Evolutionary conservation across 1,140 invertebrate genomes (phyloP), one percentile per base, ranked within the genome.

Genomic region (Cotesia typhae): DNA sequence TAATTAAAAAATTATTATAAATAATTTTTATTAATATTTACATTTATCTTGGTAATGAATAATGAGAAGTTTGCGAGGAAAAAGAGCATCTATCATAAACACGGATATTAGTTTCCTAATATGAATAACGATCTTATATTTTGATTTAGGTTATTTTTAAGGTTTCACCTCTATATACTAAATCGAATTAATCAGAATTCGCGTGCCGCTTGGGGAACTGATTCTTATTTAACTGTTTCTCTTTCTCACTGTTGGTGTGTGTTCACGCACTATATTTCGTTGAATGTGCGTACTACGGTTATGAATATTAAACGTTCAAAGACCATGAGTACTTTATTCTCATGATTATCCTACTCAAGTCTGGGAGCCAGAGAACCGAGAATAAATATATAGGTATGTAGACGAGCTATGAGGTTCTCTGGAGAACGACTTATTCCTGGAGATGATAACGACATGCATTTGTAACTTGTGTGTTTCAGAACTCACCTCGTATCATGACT

Each of bases 221-320:
- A 1, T 38, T 41, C 12, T 10, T 41, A 12, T 41, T 35, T 28
- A 4, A 7, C 59, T 38, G 5, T 41, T 9, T 41, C 4, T 47
- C 41, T 47, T 4, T 47, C 41, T 47, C 41, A 9, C 65, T 67
- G 4, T 51, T 10, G 10, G 1, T 36, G 7, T 12, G 47, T 67
- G 35, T 37, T 3, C 55, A 67, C 36, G 35, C 52, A 28, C 9
- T 55, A 55, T 59, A 59, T 17, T 53, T 52, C 53, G 38, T 37
- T 17, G 51, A 55, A 65, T 55, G 61, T 70, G 67, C 70, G 57
- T 67, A 65, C 61, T 57, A 52, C 67, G 74, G 74, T 79, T 79
- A 79, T 79, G 77, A 79, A 79, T 79, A 79, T 79, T 79, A 77
- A 79, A 75, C 75, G 75, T 20, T 57, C 66, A 52, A 70, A 64